Percentiles rank a stretch among this genome's conserved stretches.
Conservation (phyloP, 2,797 vertebrate species). For the Argyrosomus regius region DNA sequence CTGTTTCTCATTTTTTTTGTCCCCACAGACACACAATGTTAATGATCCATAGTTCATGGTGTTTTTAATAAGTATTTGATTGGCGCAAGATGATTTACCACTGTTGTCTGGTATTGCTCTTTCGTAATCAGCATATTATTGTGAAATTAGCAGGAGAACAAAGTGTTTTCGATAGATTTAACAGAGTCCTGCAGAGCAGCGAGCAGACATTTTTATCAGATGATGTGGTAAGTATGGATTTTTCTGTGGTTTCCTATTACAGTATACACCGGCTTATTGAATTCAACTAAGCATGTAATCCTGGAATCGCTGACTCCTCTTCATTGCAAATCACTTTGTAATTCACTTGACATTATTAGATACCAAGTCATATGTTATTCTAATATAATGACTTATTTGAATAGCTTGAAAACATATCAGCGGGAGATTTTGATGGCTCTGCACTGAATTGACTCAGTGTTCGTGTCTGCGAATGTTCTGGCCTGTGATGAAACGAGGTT, state of each 20-base stretch:
- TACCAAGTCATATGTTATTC: slow-evolving; percentile 73
- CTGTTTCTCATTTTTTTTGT: slow-evolving; percentile 44
- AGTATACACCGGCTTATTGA: slow-evolving; percentile 69
- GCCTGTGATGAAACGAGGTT: slow-evolving; percentile 53
- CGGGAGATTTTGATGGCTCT: slow-evolving; percentile 44
- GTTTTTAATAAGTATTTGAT: slow-evolving; percentile 71
- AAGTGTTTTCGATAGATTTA: slow-evolving; percentile 75
- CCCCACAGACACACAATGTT: slow-evolving; percentile 34
- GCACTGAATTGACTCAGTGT: slow-evolving; percentile 38
- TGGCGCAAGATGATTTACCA: slow-evolving; percentile 54
- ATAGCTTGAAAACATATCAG: slow-evolving; percentile 69
- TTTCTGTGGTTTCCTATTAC: slow-evolving; percentile 79
- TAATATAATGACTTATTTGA: slow-evolving; percentile 71
- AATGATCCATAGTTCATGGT: slow-evolving; percentile 46
- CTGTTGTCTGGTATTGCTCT: slow-evolving; percentile 58
- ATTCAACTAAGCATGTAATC: slow-evolving; percentile 79
- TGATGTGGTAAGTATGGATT: slow-evolving; percentile 79
- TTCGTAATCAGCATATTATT: slow-evolving; percentile 67
- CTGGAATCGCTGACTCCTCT: slow-evolving; percentile 76
- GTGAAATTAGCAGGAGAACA: slow-evolving; percentile 65
- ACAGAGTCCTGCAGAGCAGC: slow-evolving; percentile 69
- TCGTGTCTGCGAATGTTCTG: slow-evolving; percentile 34
- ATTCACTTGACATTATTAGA: slow-evolving; percentile 75
- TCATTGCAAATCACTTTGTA: slow-evolving; percentile 76
- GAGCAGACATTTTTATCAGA: slow-evolving; percentile 78